Conservation (phyloP, 2,888 invertebrate genomes). For the Agrenia bidenticulata region DNA sequence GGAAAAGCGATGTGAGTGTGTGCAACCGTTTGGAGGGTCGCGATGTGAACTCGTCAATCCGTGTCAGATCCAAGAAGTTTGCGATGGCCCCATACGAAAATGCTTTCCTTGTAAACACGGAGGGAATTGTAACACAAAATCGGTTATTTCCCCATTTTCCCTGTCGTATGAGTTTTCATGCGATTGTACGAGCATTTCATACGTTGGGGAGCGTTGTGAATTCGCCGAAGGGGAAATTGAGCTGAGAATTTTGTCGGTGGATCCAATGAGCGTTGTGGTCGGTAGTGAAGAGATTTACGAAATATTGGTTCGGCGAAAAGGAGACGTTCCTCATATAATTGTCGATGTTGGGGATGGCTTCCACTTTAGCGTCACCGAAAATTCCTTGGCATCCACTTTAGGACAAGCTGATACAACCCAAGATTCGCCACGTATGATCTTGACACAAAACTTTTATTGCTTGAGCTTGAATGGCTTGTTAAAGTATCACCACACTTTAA, state of each 20-base stretch:
- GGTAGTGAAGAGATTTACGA: slow-evolving; percentile 10
- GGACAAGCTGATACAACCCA: too few species aligned
- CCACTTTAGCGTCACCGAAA: too few species aligned
- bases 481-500: too few species aligned
- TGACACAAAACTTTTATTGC: too few species aligned
- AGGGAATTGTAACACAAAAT: background rate
- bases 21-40: background rate
- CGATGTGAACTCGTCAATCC: background rate
- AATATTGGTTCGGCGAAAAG: slow-evolving; percentile 7
- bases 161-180: background rate
- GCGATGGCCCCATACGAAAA: background rate
- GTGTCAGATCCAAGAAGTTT: background rate
- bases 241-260: background rate
- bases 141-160: background rate
- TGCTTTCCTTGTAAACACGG: slow-evolving; percentile 17
- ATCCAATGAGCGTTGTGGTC: background rate
- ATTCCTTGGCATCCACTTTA: too few species aligned
- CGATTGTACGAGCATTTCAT: background rate
- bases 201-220: slow-evolving; percentile 13
- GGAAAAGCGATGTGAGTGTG: background rate
- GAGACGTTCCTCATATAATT: slow-evolving; percentile 1
- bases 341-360: slow-evolving; percentile 9
- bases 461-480: too few species aligned
- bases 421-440: too few species aligned
- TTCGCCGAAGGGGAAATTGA: background rate